A percentile compares a stretch with the other conserved stretches of the same genome.
phyloP scores from a whole-genome alignment of 2,797 vertebrate genomes.

The Echeneis naucrates region DNA sequence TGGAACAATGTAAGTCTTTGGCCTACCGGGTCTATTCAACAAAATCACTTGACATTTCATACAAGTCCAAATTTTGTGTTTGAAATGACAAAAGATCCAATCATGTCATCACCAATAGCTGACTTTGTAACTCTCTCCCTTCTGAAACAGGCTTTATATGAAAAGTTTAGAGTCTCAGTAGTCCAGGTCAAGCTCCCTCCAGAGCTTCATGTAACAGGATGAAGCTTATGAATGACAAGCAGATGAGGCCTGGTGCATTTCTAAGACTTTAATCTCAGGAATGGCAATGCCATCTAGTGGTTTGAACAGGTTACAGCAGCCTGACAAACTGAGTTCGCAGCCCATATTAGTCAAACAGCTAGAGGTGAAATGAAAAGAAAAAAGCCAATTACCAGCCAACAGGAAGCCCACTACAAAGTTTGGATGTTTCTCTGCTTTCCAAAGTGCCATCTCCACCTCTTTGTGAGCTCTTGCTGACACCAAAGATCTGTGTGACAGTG shows the following conservation, averaged over 20 bases:
- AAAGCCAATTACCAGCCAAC: constrained; percentile 83
- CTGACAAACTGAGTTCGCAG: too few species aligned
- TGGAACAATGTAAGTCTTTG: background rate
- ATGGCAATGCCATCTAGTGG: constrained; percentile 45
- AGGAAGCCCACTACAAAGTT: constrained; percentile 76
- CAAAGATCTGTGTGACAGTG: constrained; percentile 77
- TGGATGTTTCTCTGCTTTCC: constrained; percentile 86
- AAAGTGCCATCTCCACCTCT: constrained; percentile 78
- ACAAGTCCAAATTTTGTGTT: background rate
- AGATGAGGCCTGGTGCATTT: background rate
- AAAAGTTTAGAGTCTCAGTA: too few species aligned
- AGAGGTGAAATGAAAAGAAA: too few species aligned
- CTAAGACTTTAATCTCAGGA: background rate
- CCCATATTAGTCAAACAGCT: too few species aligned
- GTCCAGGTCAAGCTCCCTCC: background rate
- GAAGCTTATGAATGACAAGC: fast-evolving
- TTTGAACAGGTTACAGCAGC: background rate
- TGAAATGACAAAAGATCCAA: background rate
- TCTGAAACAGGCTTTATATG: too few species aligned
- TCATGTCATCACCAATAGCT: too few species aligned
- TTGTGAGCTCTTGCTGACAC: constrained; percentile 71
- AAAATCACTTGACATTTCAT: background rate
- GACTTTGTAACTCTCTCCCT: too few species aligned
- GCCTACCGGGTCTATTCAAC: background rate
- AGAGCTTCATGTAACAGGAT: too few species aligned